phyloP scores from a whole-genome alignment of 2,113 vertebrate genomes.

The Scomber colias region DNA sequence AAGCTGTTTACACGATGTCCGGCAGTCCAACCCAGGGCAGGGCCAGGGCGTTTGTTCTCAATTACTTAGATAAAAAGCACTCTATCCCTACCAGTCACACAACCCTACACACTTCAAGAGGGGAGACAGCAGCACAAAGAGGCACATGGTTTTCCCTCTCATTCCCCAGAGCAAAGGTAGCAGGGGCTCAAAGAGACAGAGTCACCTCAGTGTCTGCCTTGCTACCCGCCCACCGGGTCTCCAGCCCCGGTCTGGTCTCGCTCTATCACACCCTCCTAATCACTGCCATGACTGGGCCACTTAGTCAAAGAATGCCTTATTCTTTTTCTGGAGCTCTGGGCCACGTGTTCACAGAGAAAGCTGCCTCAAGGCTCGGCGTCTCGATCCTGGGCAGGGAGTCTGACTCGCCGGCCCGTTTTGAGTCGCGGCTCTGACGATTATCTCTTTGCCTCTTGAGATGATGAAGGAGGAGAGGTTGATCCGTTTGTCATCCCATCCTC shows the following conservation, averaged over 20 bases:
- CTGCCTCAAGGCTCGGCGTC: slow-evolving; percentile 39
- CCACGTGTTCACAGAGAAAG: slow-evolving; percentile 64
- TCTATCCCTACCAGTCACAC: slow-evolving; percentile 68
- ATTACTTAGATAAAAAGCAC: slow-evolving; percentile 77
- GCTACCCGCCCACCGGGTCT: slow-evolving; percentile 40
- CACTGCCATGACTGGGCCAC: slow-evolving; percentile 73
- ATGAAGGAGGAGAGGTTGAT: slow-evolving; percentile 12
- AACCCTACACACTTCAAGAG: slow-evolving; percentile 38
- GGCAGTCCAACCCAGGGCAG: slow-evolving; percentile 66
- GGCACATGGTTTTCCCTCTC: slow-evolving; percentile 72
- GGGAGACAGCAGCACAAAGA: slow-evolving; percentile 51
- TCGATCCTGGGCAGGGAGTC: slow-evolving; percentile 34
- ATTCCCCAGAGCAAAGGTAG: slow-evolving; percentile 60
- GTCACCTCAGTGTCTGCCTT: slow-evolving; percentile 49
- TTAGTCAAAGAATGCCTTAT: slow-evolving; percentile 79
- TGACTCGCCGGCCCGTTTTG: slow-evolving; percentile 19
- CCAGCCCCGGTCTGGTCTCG: slow-evolving; percentile 53
- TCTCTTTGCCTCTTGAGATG: slow-evolving; percentile 21
- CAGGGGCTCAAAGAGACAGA: slow-evolving; percentile 57
- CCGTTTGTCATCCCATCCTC: slow-evolving; percentile 1
- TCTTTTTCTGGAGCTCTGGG: slow-evolving; percentile 63
- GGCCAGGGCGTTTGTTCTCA: slow-evolving; percentile 83
- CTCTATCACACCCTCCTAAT: slow-evolving; percentile 78
- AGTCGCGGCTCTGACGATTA: slow-evolving; percentile 26
- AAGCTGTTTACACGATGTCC: slow-evolving; percentile 58